Base-by-base conservation (phyloP, 35 echinoderm and acorn worm genomes). In the Diadema setosum region DNA sequence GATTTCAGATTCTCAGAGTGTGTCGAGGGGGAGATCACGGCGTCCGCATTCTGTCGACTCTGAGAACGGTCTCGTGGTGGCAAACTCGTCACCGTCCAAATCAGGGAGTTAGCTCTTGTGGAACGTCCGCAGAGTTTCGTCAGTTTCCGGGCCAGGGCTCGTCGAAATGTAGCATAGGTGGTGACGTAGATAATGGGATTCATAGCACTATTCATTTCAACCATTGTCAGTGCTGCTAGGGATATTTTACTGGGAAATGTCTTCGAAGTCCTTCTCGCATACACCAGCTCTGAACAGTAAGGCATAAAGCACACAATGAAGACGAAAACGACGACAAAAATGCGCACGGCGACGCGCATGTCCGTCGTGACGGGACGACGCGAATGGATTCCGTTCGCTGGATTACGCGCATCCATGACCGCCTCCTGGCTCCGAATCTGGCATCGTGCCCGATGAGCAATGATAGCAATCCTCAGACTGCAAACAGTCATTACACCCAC, bases 181-280 rank as follows among this genome's bases (percentile, higher is more conserved):
- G 35, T 78, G 17, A 78, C 73, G 37, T 78, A 78, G 37, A 78
- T 78, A 20, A 78, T 44, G 40, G 73, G 73, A 78, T 78, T 78
- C 14, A 78, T 8, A 1, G 73, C 73, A 41, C 73, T 78, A 18
- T 78, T 78, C 27, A 78, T 42, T 11, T 78, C 73, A 44, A 78
- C 40, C 73, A 78, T 78, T 1, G 44, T 21, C 24, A 78, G 0
- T 0, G 73, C 44, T n/a, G 40, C 24, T 5, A 78, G n/a, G 36
- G 73, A 34, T 35, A 20, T 41, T 78, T 39, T 39, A n/a, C 9
- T 36, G 2, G 73, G 73, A 20, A 78, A 78, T 41, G 44, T 78
- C 6, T 78, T n/a, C 73, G 15, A 2, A 21, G 37, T 78, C n/a
- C 25, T 33, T 41, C 73, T 33, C 14, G 73, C 73, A 41, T 78